A percentile compares a stretch with the other conserved stretches of the same genome.
Conservation (phyloP, 2,888 invertebrate genomes). For the Tetanocera ferruginea region DNA sequence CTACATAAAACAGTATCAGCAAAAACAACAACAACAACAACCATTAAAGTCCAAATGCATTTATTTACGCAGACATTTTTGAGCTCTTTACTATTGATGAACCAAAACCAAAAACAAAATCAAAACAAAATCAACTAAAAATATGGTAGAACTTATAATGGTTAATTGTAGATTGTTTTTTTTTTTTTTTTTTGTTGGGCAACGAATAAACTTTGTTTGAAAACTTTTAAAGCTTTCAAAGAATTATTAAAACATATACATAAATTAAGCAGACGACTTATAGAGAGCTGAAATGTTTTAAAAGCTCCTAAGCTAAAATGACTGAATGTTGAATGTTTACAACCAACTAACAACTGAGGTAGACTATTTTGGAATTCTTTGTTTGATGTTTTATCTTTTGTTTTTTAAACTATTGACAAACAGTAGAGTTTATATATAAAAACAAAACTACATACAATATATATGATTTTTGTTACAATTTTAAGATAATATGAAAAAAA, state of each 20-base stretch:
- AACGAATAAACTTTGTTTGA: background rate
- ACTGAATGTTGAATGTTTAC: slow-evolving; percentile 14
- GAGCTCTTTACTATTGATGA: slow-evolving; percentile 10
- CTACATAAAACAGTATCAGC: too few relatives aligned
- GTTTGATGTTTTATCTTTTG: background rate
- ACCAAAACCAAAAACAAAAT: background rate
- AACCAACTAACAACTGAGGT: slow-evolving; percentile 41
- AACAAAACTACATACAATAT: too few relatives aligned
- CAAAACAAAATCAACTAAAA: background rate
- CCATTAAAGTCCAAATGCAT: slow-evolving; percentile 27
- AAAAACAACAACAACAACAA: slow-evolving; percentile 8
- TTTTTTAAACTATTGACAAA: background rate
- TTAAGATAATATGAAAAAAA: too few relatives aligned
- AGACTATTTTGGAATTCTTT: background rate
- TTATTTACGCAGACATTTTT: slow-evolving; percentile 30
- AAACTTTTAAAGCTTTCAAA: background rate
- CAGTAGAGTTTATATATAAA: too few relatives aligned
- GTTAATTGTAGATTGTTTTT: background rate
- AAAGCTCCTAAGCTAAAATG: background rate
- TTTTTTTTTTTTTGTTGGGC: background rate
- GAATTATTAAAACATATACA: background rate
- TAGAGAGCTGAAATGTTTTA: background rate
- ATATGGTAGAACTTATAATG: background rate
- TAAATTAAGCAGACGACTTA: background rate
- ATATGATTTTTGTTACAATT: too few relatives aligned